A percentile compares a stretch with the other conserved stretches of the same genome.
Evolutionary conservation across 2,113 vertebrate genomes (phyloP).

Genomic region (Axis porcinus): DNA sequence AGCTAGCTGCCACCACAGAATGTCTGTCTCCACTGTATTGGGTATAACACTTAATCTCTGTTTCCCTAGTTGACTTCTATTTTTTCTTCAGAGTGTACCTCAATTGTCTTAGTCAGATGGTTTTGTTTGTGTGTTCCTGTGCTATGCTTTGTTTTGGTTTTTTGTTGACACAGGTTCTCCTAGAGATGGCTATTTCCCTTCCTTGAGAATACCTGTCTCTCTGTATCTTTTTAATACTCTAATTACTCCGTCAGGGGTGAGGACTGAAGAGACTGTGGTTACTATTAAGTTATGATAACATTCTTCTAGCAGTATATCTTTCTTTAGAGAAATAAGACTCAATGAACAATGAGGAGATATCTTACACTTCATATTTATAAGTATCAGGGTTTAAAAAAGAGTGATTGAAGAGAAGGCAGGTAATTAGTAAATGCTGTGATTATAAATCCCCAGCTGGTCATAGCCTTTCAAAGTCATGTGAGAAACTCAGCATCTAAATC

Average conservation of each 20-base stretch:
- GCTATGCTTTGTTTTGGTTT: neutral
- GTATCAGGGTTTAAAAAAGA: neutral
- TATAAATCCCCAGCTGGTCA: neutral
- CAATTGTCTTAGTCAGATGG: neutral
- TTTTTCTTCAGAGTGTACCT: neutral
- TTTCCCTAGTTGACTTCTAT: neutral
- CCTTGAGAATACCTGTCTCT: neutral
- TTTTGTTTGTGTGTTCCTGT: neutral
- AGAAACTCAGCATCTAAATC: neutral
- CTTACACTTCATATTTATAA: neutral
- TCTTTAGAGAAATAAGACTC: neutral
- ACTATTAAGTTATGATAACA: neutral
- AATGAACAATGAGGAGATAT: neutral
- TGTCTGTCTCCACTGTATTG: neutral
- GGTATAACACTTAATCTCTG: rapidly evolving
- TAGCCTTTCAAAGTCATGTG: neutral
- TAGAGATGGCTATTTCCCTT: neutral
- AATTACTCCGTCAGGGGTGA: neutral
- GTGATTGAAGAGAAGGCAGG: neutral
- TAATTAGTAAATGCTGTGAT: neutral
- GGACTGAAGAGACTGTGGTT: neutral
- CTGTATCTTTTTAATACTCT: neutral
- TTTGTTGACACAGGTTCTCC: neutral
- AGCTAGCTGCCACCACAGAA: neutral
- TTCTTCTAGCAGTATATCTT: neutral